phyloP scores from a whole-genome alignment of 2,797 vertebrate genomes.

The Lepilemur ruficaudatus region DNA sequence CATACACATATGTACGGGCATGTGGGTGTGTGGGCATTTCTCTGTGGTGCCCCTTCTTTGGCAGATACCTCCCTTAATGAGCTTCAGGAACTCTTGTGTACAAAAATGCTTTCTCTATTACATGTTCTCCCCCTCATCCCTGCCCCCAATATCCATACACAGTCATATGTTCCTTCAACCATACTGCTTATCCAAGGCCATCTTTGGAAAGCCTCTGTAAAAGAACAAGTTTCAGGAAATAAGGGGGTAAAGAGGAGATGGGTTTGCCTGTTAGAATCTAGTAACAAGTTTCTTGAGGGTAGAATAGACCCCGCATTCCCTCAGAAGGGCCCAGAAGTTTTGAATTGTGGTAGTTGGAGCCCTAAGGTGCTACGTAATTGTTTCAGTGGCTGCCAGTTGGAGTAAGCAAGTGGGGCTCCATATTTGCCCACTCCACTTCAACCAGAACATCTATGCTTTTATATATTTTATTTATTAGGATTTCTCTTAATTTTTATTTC shows the following conservation, averaged over 20 bases:
- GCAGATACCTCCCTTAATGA: background rate
- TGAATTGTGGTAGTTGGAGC: background rate
- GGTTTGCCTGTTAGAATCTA: background rate
- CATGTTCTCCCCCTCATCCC: background rate
- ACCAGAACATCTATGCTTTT: background rate
- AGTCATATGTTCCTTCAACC: background rate
- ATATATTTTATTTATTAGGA: background rate
- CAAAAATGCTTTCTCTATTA: background rate
- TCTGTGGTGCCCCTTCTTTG: background rate
- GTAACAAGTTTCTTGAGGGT: background rate
- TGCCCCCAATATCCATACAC: background rate
- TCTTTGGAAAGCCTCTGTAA: background rate
- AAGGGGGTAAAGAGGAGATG: background rate
- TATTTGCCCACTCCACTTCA: background rate
- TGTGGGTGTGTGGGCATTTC: background rate
- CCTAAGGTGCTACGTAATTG: background rate
- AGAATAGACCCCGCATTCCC: background rate
- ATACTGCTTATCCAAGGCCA: background rate
- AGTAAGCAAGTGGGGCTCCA: background rate
- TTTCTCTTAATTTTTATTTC: conserved; percentile 24
- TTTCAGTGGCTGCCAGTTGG: background rate
- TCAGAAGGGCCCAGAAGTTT: background rate
- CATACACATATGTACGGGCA: background rate
- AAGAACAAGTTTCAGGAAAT: background rate
- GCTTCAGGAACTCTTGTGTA: background rate